phyloP scores from a whole-genome alignment of 2,113 vertebrate genomes.

The Bubo scandiacus region DNA sequence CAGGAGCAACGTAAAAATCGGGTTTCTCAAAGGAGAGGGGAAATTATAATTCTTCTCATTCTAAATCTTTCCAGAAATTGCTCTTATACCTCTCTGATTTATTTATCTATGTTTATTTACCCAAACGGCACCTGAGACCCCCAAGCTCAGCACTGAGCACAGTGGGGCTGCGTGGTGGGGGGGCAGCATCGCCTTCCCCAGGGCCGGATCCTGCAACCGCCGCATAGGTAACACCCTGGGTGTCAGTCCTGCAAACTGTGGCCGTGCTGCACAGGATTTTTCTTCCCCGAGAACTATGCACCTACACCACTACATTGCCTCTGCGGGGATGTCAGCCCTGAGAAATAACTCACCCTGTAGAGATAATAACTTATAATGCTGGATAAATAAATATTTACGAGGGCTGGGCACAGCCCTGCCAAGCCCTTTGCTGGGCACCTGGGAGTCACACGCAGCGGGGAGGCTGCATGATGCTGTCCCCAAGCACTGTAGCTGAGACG shows the following conservation, averaged over 20 bases:
- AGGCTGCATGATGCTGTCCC: not conserved
- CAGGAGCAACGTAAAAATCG: rapidly evolving
- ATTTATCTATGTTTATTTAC: not conserved
- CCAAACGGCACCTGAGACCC: too few species aligned
- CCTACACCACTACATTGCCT: rapidly evolving
- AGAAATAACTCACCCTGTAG: not conserved
- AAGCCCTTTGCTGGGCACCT: not conserved
- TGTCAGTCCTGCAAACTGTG: rapidly evolving
- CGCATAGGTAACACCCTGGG: rapidly evolving
- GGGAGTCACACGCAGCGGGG: not conserved
- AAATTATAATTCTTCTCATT: not conserved
- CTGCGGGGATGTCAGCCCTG: not conserved
- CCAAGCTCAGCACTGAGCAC: not conserved
- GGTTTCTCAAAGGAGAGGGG: not conserved
- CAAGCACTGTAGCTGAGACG: rapidly evolving
- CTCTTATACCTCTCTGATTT: not conserved
- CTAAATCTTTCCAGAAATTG: not conserved
- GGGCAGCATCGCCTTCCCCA: not conserved
- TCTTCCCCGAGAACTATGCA: rapidly evolving
- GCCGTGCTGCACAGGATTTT: rapidly evolving
- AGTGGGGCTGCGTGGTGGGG: rapidly evolving
- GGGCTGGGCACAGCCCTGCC: not conserved
- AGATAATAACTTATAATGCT: not conserved
- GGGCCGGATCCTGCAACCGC: not conserved
- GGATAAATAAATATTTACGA: not conserved